A percentile compares a stretch with the other conserved stretches of the same genome.
phyloP scores from a whole-genome alignment of 1,140 invertebrate species.

The Homarus americanus region DNA sequence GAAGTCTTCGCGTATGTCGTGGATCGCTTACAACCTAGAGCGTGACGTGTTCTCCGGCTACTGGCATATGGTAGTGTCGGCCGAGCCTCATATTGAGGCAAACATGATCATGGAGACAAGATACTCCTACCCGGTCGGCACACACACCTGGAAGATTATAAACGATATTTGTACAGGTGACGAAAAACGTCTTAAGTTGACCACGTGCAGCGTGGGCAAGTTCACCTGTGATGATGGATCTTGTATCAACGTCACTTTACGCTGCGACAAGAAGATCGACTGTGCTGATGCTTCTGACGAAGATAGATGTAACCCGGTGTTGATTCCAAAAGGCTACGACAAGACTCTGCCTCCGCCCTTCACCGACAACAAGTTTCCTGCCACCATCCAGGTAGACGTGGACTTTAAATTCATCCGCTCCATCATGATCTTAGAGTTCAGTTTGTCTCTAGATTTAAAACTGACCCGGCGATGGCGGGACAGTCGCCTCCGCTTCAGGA shows the following conservation, averaged over 20 bases:
- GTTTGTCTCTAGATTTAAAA: neutral
- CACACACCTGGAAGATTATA: constrained; percentile 16
- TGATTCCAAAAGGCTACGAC: constrained; percentile 8
- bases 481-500: constrained; percentile 1
- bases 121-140: constrained; percentile 25
- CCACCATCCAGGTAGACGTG: neutral
- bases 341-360: neutral
- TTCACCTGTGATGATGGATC: constrained; percentile 78
- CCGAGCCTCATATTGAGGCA: neutral
- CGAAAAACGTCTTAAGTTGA: neutral
- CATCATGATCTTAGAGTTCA: neutral
- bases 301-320: constrained; percentile 79
- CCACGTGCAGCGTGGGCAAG: constrained; percentile 72
- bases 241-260: constrained; percentile 78
- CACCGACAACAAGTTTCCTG: neutral
- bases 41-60: constrained; percentile 24
- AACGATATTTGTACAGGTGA: constrained; percentile 19
- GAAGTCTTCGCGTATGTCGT: neutral
- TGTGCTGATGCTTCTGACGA: constrained; percentile 87
- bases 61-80: constrained; percentile 9
- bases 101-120: constrained; percentile 36
- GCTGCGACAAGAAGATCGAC: constrained; percentile 84
- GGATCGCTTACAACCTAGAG: constrained; percentile 16
- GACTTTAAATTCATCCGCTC: constrained; percentile 23
- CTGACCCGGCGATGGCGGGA: constrained; percentile 29